Base-by-base conservation (phyloP, 30 jellyfish, hydroid and myxozoan species). In the Cassiopea xamachana region DNA sequence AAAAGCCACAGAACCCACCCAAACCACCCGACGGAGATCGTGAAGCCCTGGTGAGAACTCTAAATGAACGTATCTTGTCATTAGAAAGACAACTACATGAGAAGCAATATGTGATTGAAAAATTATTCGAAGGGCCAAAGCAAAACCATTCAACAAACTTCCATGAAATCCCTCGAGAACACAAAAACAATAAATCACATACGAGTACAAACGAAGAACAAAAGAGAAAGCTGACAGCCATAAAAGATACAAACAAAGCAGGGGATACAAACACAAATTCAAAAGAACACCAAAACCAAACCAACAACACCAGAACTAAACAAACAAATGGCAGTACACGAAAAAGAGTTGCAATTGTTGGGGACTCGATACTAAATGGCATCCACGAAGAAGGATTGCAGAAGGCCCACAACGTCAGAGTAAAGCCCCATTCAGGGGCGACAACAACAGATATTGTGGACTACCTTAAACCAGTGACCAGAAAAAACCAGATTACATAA, bases 351-450 rank as follows among this genome's bases (percentile, higher is more conserved):
- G 68, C 84, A 61, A 83, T 83, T 51, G 91, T 83, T 16, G 85
- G 91, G 46, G 91, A 83, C 50, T 69, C 79, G 18, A 83, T 68
- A 83, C 84, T 83, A 48, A 83, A 83, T 64, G 91, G 91, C 13
- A 83, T 83, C 85, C 68, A 68, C 39, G 85, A 83, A 68, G 91
- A 83, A 83, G 91, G 91, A 12, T 19, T 83, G 85, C 91, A 83
- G 84, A 83, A 83, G 77, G 85, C 39, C 18, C 91, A 83, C 27
- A 72, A 83, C 77, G 91, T 83, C 72, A 69, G 9, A 83, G 73
- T 83, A 72, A 83, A 83, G 61, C 85, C 84, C 84, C 85, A 83
- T 68, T 72, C 91, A 7, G 85, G 91, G 61, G 91, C 91, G 69
- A 72, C 91, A 83, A 83, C 91, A 47, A 83, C 64, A 46, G 92